A percentile compares a stretch with the other conserved stretches of the same genome.
Evolutionary conservation across 2,113 vertebrate genomes (phyloP).

Genomic region (Poeciliopsis turrubarensis): DNA sequence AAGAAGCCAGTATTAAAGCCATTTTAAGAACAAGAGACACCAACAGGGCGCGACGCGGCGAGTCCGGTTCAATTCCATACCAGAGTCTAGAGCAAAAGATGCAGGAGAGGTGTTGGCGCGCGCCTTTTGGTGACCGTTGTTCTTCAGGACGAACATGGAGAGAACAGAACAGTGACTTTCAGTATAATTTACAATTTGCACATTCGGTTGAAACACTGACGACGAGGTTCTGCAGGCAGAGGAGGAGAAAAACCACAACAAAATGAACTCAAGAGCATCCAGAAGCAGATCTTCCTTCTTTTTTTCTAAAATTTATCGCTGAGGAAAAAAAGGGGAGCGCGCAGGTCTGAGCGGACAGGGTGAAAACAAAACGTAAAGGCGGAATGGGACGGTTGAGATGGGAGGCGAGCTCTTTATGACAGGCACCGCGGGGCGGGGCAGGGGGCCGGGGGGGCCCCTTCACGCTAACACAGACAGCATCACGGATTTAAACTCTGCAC

Average conservation of each 20-base stretch:
- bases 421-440: slow-evolving; percentile 63
- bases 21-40: slow-evolving; percentile 85
- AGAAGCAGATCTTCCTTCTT: slow-evolving; percentile 39
- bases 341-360: slow-evolving; percentile 5
- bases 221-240: slow-evolving; percentile 74
- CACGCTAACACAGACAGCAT: slow-evolving; percentile 77
- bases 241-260: slow-evolving; percentile 43
- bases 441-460: slow-evolving; percentile 28
- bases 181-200: slow-evolving; percentile 82
- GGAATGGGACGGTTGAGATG: slow-evolving; percentile 17
- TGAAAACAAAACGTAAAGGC: slow-evolving; percentile 23
- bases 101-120: not conserved
- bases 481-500: slow-evolving; percentile 63
- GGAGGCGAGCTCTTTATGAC: slow-evolving; percentile 31
- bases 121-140: slow-evolving; percentile 85
- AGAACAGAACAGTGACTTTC: slow-evolving; percentile 74
- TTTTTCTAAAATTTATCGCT: slow-evolving; percentile 6
- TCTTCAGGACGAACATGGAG: slow-evolving; percentile 83
- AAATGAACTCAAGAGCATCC: slow-evolving; percentile 65
- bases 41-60: slow-evolving; percentile 41
- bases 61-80: slow-evolving; percentile 4
- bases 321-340: not conserved
- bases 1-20: slow-evolving; percentile 81
- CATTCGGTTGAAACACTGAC: slow-evolving; percentile 83
- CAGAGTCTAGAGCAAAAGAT: not conserved